These are phyloP conservation scores for Leptinotarsa defecta DNA, from an alignment of 1,140 invertebrate genomes.

Conservation along the genomic window DNA sequence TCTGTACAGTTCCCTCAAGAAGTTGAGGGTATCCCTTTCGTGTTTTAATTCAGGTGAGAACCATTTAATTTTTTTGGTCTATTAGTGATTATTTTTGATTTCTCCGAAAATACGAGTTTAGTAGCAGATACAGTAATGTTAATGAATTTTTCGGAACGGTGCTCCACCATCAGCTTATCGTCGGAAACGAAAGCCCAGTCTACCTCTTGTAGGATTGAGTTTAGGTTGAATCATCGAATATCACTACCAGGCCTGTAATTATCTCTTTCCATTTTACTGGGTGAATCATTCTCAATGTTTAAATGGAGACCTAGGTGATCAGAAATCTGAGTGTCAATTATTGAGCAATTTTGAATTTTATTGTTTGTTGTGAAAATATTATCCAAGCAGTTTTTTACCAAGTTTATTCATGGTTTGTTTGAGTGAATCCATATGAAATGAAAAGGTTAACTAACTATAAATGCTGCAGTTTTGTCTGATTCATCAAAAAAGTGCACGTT, in stretches of 20 bases:
- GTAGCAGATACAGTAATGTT: conserved; percentile 14
- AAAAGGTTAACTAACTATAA: conserved; percentile 16
- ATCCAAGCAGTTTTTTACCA: conserved; percentile 13
- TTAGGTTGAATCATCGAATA: conserved; percentile 8
- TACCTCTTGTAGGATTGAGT: conserved; percentile 6
- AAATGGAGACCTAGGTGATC: conserved; percentile 5
- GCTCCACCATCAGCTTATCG: not conserved
- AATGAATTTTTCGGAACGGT: conserved; percentile 3
- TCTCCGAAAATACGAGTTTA: not conserved
- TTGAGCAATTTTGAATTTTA: conserved; percentile 12
- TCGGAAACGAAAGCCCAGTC: conserved; percentile 4
- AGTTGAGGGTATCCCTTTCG: conserved; percentile 15
- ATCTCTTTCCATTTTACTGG: not conserved
- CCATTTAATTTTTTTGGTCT: conserved; percentile 4
- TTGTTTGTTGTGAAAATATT: conserved; percentile 13
- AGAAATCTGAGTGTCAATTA: conserved; percentile 13
- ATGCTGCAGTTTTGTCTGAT: conserved; percentile 10
- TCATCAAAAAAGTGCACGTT: conserved; percentile 15
- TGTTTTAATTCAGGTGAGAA: not conserved
- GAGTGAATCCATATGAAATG: not conserved
- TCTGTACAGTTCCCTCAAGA: conserved; percentile 14
- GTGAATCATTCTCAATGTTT: conserved; percentile 5
- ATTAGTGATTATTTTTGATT: conserved; percentile 3
- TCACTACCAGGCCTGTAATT: conserved; percentile 8
- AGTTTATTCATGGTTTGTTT: not conserved